phyloP scores from a whole-genome alignment of 2,888 invertebrate species.

The Pyralis farinalis region DNA sequence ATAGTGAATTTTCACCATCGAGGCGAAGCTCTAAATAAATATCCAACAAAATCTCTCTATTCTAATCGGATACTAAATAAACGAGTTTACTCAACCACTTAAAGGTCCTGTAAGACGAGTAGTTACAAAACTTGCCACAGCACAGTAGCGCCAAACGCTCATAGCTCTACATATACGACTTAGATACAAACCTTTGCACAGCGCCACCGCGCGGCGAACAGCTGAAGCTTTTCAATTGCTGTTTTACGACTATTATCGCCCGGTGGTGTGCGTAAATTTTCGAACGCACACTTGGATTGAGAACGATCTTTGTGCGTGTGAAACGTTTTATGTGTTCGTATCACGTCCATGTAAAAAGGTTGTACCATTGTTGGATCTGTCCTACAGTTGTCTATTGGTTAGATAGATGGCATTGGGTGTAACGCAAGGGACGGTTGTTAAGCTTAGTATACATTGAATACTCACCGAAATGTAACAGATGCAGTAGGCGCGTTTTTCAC shows the following conservation, averaged over 20 bases:
- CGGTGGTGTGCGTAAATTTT: slow-evolving; percentile 55
- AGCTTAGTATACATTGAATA: slow-evolving; percentile 20
- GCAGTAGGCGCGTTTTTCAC: slow-evolving; percentile 41
- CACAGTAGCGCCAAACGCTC: slow-evolving; percentile 60
- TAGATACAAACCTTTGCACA: slow-evolving; percentile 55
- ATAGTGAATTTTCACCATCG: no score
- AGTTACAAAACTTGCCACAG: slow-evolving; percentile 36
- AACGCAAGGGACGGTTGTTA: slow-evolving; percentile 25
- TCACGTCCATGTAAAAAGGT: slow-evolving; percentile 51
- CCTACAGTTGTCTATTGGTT: slow-evolving; percentile 53
- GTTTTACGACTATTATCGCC: slow-evolving; percentile 48
- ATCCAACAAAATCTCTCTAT: slow-evolving; percentile 6
- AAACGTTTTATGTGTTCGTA: slow-evolving; percentile 55
- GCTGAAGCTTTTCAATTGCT: slow-evolving; percentile 74
- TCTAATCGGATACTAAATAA: slow-evolving; percentile 4
- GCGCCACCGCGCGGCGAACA: slow-evolving; percentile 74
- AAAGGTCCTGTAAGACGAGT: slow-evolving; percentile 51
- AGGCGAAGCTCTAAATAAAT: no score
- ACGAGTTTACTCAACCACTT: slow-evolving; percentile 27
- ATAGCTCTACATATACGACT: slow-evolving; percentile 35
- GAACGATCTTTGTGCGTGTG: slow-evolving; percentile 60
- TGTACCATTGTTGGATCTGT: slow-evolving; percentile 38
- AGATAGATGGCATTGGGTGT: slow-evolving; percentile 72
- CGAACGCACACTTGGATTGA: slow-evolving; percentile 58
- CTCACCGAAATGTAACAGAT: slow-evolving; percentile 51